Evolutionary conservation across 1,140 invertebrate genomes (phyloP).

Genomic region (Meloidogyne floridensis): DNA sequence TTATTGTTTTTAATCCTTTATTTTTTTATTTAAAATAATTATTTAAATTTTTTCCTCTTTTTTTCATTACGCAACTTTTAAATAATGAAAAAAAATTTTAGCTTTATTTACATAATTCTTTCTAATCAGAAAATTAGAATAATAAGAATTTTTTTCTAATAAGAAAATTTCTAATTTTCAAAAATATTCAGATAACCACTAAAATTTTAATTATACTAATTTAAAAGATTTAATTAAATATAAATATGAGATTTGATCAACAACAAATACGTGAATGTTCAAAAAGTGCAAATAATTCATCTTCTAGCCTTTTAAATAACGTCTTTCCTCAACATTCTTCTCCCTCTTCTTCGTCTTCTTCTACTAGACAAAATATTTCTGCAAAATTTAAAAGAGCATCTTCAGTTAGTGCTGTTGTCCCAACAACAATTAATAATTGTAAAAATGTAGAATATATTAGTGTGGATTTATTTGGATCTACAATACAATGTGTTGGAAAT

Average conservation of each 20-base stretch:
- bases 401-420: conserved; percentile 17
- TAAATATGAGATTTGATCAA: not conserved
- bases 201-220: too few relatives aligned
- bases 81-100: too few relatives aligned
- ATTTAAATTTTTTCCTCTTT: too few relatives aligned
- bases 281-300: conserved; percentile 27
- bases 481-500: conserved; percentile 1
- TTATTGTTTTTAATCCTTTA: too few relatives aligned
- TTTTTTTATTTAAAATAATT: too few relatives aligned
- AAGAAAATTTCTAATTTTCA: not conserved
- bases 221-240: not conserved
- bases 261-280: conserved; percentile 6
- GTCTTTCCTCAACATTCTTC: not conserved
- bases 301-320: conserved; percentile 22
- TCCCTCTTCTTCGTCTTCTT: not conserved
- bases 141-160: too few relatives aligned
- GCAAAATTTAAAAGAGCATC: conserved; percentile 24
- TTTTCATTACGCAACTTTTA: too few relatives aligned
- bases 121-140: too few relatives aligned
- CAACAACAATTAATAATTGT: conserved; percentile 4
- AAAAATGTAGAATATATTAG: not conserved
- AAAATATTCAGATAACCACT: not conserved
- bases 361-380: conserved; percentile 1
- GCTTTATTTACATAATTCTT: too few relatives aligned
- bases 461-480: conserved; percentile 6